Evolutionary conservation across 2,113 vertebrate species (phyloP).

Genomic region (Otocyon megalotis): DNA sequence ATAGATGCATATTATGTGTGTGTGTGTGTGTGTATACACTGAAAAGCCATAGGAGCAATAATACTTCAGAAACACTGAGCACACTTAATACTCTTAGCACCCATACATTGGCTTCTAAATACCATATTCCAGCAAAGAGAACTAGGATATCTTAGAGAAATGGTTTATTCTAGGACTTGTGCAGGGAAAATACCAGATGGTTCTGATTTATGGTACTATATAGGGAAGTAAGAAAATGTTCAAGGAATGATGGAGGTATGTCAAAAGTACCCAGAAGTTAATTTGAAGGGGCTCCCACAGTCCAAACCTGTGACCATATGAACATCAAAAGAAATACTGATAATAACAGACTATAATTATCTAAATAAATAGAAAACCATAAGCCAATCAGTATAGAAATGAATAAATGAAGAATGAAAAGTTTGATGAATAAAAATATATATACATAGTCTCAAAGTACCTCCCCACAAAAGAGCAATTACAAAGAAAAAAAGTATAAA

Average conservation of each 20-base stretch:
- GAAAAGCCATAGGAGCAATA: neutral
- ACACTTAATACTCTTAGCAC: neutral
- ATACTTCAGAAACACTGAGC: neutral
- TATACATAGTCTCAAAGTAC: neutral
- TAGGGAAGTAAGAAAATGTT: neutral
- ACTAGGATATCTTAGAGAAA: neutral
- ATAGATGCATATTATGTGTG: neutral
- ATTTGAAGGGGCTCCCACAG: neutral
- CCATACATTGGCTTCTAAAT: neutral
- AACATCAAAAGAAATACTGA: neutral
- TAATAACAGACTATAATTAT: neutral
- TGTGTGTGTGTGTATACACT: neutral
- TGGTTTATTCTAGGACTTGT: neutral
- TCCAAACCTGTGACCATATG: neutral
- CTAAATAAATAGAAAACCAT: slow-evolving; percentile 36
- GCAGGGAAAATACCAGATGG: neutral
- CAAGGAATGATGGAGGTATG: neutral
- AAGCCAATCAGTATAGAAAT: neutral
- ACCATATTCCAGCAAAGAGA: neutral
- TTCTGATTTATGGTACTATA: neutral
- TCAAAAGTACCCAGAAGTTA: neutral
- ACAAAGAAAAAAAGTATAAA: neutral
- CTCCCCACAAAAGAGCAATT: neutral
- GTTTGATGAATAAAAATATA: neutral
- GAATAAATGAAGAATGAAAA: neutral